Evolutionary conservation across 92 coral and sea anemone genomes (phyloP).

Genomic region (Epizoanthus illoricatus): DNA sequence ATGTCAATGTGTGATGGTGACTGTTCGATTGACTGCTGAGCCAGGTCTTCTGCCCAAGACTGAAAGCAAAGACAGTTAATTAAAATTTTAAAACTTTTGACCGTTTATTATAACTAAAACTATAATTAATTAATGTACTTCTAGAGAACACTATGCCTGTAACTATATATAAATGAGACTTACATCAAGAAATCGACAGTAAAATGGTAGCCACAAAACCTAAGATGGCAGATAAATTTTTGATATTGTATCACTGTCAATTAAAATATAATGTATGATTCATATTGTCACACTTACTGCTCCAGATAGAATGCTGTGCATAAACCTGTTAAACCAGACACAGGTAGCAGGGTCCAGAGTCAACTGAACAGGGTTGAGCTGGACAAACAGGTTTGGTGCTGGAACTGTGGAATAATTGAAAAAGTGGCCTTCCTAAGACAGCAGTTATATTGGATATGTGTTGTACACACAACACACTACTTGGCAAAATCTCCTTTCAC

Average conservation of each 20-base stretch:
- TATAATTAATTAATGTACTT: too few species aligned
- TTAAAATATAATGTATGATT: too few species aligned
- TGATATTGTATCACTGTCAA: too few species aligned
- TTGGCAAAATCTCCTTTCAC: too few species aligned
- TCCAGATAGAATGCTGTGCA: conserved; percentile 72
- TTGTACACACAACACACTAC: not conserved
- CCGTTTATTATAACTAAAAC: too few species aligned
- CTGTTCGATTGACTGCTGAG: conserved; percentile 34
- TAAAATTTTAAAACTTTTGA: not conserved
- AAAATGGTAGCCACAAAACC: too few species aligned
- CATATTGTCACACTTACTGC: conserved; percentile 62
- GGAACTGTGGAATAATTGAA: conserved; percentile 67
- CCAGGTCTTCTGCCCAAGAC: conserved; percentile 61
- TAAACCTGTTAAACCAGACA: conserved; percentile 91
- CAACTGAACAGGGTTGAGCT: conserved; percentile 91
- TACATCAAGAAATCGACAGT: too few species aligned
- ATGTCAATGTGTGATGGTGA: conserved; percentile 82
- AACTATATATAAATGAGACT: too few species aligned
- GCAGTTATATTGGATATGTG: not conserved
- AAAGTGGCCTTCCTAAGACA: not conserved
- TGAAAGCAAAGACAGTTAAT: conserved; percentile 11
- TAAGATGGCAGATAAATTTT: too few species aligned
- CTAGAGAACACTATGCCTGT: too few species aligned
- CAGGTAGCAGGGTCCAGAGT: conserved; percentile 89
- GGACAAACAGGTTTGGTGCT: conserved; percentile 92